A percentile compares a stretch with the other conserved stretches of the same genome.
phyloP scores from a whole-genome alignment of 2,113 vertebrate species.

The Rhinolophus sinicus region DNA sequence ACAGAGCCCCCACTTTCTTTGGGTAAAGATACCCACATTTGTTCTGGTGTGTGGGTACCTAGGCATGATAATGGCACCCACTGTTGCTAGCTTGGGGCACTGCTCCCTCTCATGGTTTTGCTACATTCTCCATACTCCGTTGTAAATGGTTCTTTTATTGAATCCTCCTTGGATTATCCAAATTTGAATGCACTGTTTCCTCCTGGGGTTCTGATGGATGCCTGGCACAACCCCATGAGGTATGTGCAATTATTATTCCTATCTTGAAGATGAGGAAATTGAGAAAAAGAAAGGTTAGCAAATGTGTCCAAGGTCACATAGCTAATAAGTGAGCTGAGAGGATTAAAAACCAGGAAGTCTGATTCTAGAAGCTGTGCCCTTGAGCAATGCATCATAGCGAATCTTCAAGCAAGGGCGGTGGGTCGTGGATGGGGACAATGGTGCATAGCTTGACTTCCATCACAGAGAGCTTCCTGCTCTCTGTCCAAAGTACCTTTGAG shows the following conservation, averaged over 20 bases:
- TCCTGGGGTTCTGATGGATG: not conserved
- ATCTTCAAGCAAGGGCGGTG: not conserved
- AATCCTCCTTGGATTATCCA: not conserved
- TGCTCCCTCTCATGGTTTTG: not conserved
- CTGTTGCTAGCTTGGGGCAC: not conserved
- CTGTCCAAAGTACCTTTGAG: not conserved
- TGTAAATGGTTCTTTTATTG: not conserved
- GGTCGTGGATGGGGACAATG: not conserved
- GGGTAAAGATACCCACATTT: not conserved
- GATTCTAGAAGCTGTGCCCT: not conserved
- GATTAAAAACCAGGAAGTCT: not conserved
- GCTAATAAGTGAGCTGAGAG: not conserved
- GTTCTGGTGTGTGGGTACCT: not conserved
- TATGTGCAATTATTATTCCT: not conserved
- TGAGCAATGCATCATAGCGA: not conserved
- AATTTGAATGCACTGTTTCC: not conserved
- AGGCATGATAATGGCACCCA: not conserved
- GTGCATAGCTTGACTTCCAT: not conserved
- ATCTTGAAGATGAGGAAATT: not conserved
- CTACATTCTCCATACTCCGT: not conserved
- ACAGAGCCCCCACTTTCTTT: not conserved
- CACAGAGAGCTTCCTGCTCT: not conserved
- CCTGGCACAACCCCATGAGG: fast-evolving
- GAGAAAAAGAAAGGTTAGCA: not conserved
- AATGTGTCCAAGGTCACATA: not conserved